A percentile compares a stretch with the other conserved stretches of the same genome.
Conservation (phyloP, 1,140 invertebrate genomes). For the Chironomus tepperi region DNA sequence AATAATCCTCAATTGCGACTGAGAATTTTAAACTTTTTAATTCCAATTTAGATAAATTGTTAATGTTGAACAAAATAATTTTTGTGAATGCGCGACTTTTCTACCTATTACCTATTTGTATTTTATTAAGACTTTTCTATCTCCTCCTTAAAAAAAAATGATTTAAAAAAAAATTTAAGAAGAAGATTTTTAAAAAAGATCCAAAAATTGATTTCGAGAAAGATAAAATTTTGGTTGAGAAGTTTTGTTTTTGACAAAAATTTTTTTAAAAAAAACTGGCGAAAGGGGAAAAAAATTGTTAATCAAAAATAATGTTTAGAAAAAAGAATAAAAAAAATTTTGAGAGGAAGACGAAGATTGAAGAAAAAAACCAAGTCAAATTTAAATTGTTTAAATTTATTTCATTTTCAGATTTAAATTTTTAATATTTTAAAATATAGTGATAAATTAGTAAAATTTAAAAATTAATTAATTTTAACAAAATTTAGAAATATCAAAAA, state of each 20-base stretch:
- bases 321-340: neutral
- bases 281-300: neutral
- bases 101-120: neutral
- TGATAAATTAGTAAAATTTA: no score
- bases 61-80: no score
- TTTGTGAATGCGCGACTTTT: neutral
- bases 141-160: constrained; percentile 10
- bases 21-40: no score
- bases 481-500: no score
- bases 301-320: neutral
- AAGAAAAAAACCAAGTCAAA: neutral
- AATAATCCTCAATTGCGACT: no score
- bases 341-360: neutral
- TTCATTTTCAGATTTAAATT: no score
- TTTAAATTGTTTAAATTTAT: no score
- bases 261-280: neutral
- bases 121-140: neutral
- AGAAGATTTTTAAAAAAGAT: neutral
- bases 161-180: neutral
- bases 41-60: no score
- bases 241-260: neutral
- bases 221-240: neutral
- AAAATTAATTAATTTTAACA: no score
- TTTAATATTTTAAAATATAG: no score
- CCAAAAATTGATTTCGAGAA: no score